Conservation (phyloP, 2,888 invertebrate genomes). For the Dicycla oo region DNA sequence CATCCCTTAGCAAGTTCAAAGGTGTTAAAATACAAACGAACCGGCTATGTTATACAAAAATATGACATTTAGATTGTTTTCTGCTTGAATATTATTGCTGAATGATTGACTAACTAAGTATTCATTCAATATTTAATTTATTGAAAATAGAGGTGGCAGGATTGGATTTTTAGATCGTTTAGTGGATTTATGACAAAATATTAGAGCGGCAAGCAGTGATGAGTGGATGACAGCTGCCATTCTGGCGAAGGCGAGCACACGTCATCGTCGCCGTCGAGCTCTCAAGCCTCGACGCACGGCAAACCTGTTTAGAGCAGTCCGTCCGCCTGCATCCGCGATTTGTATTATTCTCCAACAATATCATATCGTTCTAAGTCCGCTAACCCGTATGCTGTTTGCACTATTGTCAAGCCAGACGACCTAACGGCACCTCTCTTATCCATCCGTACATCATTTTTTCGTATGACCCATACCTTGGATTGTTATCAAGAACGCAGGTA, state of each 20-base stretch:
- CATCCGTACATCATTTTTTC: constrained; percentile 83
- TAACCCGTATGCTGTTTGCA: constrained; percentile 75
- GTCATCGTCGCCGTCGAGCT: constrained; percentile 67
- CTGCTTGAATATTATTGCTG: not conserved
- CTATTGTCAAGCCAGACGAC: constrained; percentile 85
- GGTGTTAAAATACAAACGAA: constrained; percentile 5
- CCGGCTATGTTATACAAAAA: not conserved
- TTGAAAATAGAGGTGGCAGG: not conserved
- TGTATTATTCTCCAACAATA: constrained; percentile 77
- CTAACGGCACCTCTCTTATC: constrained; percentile 87
- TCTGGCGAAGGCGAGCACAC: constrained; percentile 69
- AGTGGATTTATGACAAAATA: constrained; percentile 51
- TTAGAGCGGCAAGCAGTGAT: constrained; percentile 37
- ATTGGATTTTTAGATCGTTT: constrained; percentile 20
- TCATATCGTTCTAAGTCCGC: constrained; percentile 80
- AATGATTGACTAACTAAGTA: not conserved
- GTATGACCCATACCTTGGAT: constrained; percentile 75
- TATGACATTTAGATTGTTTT: not conserved
- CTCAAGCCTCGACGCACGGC: constrained; percentile 70
- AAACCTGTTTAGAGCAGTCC: constrained; percentile 83
- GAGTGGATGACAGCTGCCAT: constrained; percentile 75
- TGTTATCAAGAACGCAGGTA: constrained; percentile 78
- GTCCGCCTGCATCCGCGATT: constrained; percentile 78
- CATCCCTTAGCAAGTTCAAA: constrained; percentile 18
- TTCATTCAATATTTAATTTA: not conserved